Conservation (phyloP, 2,113 vertebrate species). For the Catharus bicknelli region DNA sequence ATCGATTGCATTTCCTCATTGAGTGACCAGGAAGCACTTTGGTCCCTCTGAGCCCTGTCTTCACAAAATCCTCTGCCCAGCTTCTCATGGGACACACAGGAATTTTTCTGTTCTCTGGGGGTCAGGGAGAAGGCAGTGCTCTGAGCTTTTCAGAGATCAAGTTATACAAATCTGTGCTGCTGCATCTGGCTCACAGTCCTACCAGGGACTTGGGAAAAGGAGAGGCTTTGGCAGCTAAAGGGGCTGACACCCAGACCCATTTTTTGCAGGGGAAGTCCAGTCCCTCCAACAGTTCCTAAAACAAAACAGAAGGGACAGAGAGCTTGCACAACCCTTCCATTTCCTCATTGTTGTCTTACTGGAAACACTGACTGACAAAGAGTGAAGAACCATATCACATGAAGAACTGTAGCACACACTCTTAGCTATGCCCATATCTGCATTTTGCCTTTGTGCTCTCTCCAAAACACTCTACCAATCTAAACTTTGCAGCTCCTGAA, state of each 20-base stretch:
- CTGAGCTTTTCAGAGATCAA: not conserved
- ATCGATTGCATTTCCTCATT: not conserved
- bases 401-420: not conserved
- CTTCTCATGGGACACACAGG: not conserved
- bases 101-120: not conserved
- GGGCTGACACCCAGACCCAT: not conserved
- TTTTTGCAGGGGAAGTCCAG: not conserved
- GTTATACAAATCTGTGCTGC: not conserved
- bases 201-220: not conserved
- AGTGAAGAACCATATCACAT: not conserved
- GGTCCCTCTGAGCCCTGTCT: not conserved
- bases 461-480: not conserved
- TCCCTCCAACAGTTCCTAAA: not conserved
- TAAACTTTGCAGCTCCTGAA: not conserved
- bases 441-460: not conserved
- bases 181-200: not conserved
- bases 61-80: not conserved
- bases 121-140: not conserved
- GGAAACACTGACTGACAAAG: not conserved
- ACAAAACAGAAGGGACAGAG: not conserved
- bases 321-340: not conserved
- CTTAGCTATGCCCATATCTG: rapidly evolving
- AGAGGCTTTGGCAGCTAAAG: rapidly evolving
- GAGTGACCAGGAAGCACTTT: not conserved
- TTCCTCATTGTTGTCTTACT: not conserved